phyloP scores from a whole-genome alignment of 1,140 invertebrate species.

The Drosophila hydei region DNA sequence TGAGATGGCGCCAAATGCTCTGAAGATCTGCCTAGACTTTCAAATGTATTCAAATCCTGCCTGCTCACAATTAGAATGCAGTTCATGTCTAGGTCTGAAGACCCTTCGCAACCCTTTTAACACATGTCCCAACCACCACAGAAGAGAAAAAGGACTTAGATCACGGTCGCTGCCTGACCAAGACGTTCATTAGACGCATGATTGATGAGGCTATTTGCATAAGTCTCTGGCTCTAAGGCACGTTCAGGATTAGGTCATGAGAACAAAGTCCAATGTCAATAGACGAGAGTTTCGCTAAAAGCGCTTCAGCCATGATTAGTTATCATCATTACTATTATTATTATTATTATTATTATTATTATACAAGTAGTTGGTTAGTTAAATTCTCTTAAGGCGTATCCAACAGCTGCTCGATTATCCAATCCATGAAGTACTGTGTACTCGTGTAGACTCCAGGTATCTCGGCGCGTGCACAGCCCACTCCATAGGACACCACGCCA shows the following conservation, averaged over 20 bases:
- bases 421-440: slow-evolving; percentile 86
- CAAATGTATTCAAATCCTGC: slow-evolving; percentile 52
- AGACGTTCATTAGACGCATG: slow-evolving; percentile 59
- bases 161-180: background rate
- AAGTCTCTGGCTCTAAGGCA: background rate
- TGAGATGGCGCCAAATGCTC: slow-evolving; percentile 60
- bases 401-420: slow-evolving; percentile 69
- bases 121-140: background rate
- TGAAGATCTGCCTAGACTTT: background rate
- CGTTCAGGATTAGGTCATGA: slow-evolving; percentile 48
- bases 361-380: background rate
- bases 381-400: slow-evolving; percentile 41
- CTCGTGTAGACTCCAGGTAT: slow-evolving; percentile 91
- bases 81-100: slow-evolving; percentile 40
- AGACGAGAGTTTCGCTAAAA: slow-evolving; percentile 34
- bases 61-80: slow-evolving; percentile 64
- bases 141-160: too few relatives aligned
- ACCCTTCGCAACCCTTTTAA: slow-evolving; percentile 31
- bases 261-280: slow-evolving; percentile 65
- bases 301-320: background rate
- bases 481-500: slow-evolving; percentile 90
- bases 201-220: slow-evolving; percentile 51
- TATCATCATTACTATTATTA: slow-evolving; percentile 7
- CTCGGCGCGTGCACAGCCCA: slow-evolving; percentile 87
- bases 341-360: slow-evolving; percentile 22